Evolutionary conservation across 2,888 invertebrate species (phyloP).

Genomic region (Trimorus sp.): DNA sequence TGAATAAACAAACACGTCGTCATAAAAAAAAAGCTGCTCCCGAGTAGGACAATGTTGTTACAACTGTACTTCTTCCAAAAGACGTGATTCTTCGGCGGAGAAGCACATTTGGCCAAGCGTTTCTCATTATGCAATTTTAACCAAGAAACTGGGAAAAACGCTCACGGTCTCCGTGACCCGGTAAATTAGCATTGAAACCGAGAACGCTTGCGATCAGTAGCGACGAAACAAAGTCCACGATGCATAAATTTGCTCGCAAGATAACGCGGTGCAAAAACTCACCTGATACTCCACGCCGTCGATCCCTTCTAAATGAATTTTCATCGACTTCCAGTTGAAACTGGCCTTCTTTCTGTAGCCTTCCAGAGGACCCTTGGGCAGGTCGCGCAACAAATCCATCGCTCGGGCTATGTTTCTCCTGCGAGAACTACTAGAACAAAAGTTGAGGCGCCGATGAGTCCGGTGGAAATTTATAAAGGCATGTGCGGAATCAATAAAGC

Average conservation of each 20-base stretch:
- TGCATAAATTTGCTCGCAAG: not conserved
- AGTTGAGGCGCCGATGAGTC: not conserved
- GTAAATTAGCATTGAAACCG: too few species aligned
- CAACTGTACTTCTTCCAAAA: too few species aligned
- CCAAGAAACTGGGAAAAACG: not conserved
- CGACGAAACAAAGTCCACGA: constrained; percentile 8
- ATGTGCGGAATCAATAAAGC: not conserved
- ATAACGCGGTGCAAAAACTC: constrained; percentile 51
- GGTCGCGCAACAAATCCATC: constrained; percentile 85
- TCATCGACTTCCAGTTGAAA: constrained; percentile 94
- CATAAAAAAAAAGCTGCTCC: too few species aligned
- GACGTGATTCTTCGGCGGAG: too few species aligned
- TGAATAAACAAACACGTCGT: too few species aligned
- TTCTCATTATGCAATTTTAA: not conserved
- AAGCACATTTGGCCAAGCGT: too few species aligned
- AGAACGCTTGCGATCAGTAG: not conserved
- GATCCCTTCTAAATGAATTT: constrained; percentile 90
- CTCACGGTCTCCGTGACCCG: too few species aligned
- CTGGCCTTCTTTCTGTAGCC: constrained; percentile 88
- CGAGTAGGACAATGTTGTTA: too few species aligned
- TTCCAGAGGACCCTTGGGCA: constrained; percentile 90
- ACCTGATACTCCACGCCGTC: constrained; percentile 91
- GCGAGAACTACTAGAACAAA: constrained; percentile 8
- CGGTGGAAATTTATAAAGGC: not conserved
- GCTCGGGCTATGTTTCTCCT: constrained; percentile 50